Evolutionary conservation across 2,113 vertebrate species (phyloP).

Genomic region (Apistogramma diplotaenia): DNA sequence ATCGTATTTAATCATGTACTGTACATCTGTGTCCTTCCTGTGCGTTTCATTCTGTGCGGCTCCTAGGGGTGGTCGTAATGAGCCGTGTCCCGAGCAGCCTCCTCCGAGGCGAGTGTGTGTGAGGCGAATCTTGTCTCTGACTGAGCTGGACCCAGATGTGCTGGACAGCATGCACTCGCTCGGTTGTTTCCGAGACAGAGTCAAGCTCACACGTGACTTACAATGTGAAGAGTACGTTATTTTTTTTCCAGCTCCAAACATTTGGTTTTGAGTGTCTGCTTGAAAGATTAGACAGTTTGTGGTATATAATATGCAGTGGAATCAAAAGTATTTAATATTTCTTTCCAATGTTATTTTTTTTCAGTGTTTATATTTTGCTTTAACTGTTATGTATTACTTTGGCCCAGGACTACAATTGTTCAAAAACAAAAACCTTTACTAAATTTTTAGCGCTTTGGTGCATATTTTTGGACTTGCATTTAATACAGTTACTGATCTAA

Average conservation of each 20-base stretch:
- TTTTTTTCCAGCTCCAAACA: background rate
- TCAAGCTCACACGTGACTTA: constrained; percentile 86
- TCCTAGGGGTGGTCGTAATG: constrained; percentile 83
- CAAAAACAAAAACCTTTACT: too few relatives aligned
- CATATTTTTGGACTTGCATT: too few relatives aligned
- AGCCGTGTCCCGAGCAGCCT: constrained; percentile 86
- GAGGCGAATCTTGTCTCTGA: constrained; percentile 81
- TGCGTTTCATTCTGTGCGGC: background rate
- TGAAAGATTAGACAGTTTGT: background rate
- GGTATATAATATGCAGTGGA: background rate
- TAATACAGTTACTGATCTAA: too few relatives aligned
- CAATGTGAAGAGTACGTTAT: constrained; percentile 85
- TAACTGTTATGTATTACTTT: too few relatives aligned
- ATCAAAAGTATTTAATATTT: background rate
- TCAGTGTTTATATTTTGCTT: background rate
- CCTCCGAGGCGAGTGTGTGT: constrained; percentile 85
- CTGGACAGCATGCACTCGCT: constrained; percentile 91
- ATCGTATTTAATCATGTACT: background rate
- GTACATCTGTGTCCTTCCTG: background rate
- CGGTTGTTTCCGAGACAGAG: constrained; percentile 89
- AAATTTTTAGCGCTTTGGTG: too few relatives aligned
- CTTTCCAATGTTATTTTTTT: background rate
- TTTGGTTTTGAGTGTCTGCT: background rate
- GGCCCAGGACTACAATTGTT: too few relatives aligned
- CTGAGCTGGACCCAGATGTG: constrained; percentile 89